A percentile compares a stretch with the other conserved stretches of the same genome.
Evolutionary conservation across 2,113 vertebrate genomes (phyloP).

Genomic region (Kryptolebias marmoratus): DNA sequence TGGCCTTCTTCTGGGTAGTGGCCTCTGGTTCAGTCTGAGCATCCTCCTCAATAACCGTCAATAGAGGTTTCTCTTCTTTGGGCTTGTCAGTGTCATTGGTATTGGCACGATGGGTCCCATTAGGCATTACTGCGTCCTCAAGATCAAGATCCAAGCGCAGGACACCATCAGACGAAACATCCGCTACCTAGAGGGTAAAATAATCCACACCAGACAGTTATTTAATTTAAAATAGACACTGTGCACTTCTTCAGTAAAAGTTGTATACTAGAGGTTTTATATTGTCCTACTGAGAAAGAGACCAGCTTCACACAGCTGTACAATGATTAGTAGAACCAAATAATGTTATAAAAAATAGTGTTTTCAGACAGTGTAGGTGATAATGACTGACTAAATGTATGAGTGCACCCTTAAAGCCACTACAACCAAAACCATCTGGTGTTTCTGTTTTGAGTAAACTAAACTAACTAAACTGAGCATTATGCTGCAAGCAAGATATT

Average conservation of each 20-base stretch:
- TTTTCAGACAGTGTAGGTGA: too few species aligned
- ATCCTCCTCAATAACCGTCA: slow-evolving; percentile 29
- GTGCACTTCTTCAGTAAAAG: not conserved
- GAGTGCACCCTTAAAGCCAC: too few species aligned
- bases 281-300: too few species aligned
- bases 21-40: slow-evolving; percentile 25
- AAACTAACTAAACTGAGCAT: too few species aligned
- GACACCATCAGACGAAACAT: slow-evolving; percentile 86
- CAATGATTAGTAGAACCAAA: too few species aligned
- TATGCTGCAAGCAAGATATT: too few species aligned
- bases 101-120: slow-evolving; percentile 57
- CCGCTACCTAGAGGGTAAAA: slow-evolving; percentile 82
- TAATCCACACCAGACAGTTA: not conserved
- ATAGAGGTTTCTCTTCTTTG: slow-evolving; percentile 39
- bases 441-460: too few species aligned
- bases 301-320: too few species aligned
- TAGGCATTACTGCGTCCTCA: slow-evolving; percentile 77
- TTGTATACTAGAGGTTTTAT: too few species aligned
- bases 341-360: too few species aligned
- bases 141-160: slow-evolving; percentile 86
- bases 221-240: not conserved
- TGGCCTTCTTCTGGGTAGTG: slow-evolving; percentile 73
- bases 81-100: slow-evolving; percentile 41
- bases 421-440: too few species aligned
- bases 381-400: too few species aligned